A percentile compares a stretch with the other conserved stretches of the same genome.
Conservation (phyloP, 2,113 vertebrate genomes). For the Mus spicilegus region DNA sequence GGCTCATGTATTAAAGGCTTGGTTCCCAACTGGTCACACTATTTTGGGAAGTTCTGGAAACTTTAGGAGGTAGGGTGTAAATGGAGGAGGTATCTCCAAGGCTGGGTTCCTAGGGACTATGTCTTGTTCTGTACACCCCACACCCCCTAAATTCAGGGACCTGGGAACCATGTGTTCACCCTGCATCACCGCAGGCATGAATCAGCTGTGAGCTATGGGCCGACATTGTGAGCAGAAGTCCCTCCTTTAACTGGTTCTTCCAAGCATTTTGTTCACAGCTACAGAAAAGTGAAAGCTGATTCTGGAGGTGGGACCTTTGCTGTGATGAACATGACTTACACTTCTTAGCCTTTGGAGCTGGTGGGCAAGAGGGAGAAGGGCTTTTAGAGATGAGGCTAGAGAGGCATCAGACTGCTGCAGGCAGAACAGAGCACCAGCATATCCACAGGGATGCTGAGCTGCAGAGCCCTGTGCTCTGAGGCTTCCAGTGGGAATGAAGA, state of each 20-base stretch:
- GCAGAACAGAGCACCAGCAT: neutral
- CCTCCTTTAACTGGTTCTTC: neutral
- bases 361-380: neutral
- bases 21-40: neutral
- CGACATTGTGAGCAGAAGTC: neutral
- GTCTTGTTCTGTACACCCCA: neutral
- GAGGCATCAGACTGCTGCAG: too few species aligned
- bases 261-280: neutral
- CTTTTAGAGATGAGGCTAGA: neutral
- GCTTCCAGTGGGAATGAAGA: neutral
- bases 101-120: neutral
- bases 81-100: neutral
- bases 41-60: neutral
- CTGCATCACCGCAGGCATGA: neutral
- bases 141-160: neutral
- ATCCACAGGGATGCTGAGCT: neutral
- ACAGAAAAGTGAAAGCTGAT: neutral
- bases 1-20: neutral
- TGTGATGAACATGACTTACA: neutral
- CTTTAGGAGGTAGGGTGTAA: neutral
- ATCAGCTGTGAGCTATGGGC: neutral
- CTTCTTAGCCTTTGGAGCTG: neutral
- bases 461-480: neutral
- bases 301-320: neutral
- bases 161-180: neutral